Conservation (phyloP, 2,888 invertebrate species). For the Eubasilissa splendida region DNA sequence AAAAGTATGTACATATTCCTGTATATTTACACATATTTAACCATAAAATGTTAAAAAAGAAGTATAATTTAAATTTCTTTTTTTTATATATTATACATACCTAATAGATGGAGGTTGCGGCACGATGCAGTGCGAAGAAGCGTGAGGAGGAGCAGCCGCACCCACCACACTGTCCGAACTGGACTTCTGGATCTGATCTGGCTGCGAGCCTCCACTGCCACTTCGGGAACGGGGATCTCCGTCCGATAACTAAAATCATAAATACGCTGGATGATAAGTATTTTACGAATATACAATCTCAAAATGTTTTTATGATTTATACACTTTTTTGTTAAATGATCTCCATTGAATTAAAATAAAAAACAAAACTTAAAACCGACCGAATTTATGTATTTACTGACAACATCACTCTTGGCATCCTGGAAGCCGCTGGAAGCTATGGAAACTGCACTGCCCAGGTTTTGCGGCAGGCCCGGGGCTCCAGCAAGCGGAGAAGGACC, state of each 20-base stretch:
- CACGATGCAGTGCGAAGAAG: conserved; percentile 61
- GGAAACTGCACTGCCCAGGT: conserved; percentile 56
- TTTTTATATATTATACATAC: neutral
- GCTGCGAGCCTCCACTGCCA: conserved; percentile 60
- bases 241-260: conserved; percentile 61
- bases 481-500: conserved; percentile 56
- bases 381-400: conserved; percentile 54
- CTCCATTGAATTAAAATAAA: too few relatives aligned
- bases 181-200: conserved; percentile 58
- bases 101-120: conserved; percentile 56
- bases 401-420: conserved; percentile 61
- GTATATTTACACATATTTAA: too few relatives aligned
- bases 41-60: too few relatives aligned
- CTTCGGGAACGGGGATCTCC: conserved; percentile 62
- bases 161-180: conserved; percentile 67
- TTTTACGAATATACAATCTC: too few relatives aligned
- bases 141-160: conserved; percentile 57
- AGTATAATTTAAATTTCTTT: too few relatives aligned
- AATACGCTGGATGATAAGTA: too few relatives aligned
- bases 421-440: conserved; percentile 59
- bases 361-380: too few relatives aligned
- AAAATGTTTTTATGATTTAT: too few relatives aligned
- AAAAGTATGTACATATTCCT: too few relatives aligned
- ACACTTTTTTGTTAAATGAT: too few relatives aligned
- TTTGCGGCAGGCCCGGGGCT: conserved; percentile 25